Percentiles rank a stretch among this genome's conserved stretches.
Evolutionary conservation across 2,888 invertebrate species (phyloP).

Genomic region (Deladenus siricidicola): DNA sequence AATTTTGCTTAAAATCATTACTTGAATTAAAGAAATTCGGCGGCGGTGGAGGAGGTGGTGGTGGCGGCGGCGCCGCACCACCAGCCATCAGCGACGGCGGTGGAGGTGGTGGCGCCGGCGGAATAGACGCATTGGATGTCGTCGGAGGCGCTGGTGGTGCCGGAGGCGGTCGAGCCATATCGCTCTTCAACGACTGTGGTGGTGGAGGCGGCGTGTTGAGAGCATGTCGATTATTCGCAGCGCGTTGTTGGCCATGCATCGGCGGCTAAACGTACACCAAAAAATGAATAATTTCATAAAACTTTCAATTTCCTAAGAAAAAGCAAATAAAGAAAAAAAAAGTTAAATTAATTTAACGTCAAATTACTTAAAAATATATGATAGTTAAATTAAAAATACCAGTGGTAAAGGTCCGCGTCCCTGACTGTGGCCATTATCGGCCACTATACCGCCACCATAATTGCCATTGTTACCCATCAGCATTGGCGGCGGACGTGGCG

Average conservation of each 20-base stretch:
- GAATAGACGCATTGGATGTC: conserved; percentile 23
- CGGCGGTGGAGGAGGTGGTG: conserved; percentile 24
- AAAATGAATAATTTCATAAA: too few species aligned
- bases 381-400: not conserved
- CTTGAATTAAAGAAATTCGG: not conserved
- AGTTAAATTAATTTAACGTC: not conserved
- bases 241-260: not conserved
- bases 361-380: not conserved
- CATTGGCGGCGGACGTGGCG: conserved; percentile 16
- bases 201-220: too few species aligned
- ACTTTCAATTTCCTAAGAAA: too few species aligned
- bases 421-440: conserved; percentile 20
- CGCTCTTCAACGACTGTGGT: conserved; percentile 9
- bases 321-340: too few species aligned
- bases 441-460: not conserved
- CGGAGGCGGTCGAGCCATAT: conserved; percentile 14
- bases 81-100: not conserved
- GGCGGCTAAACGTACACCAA: not conserved
- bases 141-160: conserved; percentile 19
- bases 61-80: conserved; percentile 1
- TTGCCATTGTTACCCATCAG: too few species aligned
- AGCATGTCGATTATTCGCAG: too few species aligned
- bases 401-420: conserved; percentile 6
- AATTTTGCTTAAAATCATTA: not conserved
- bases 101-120: conserved; percentile 32